Conservation (phyloP, 2,888 invertebrate genomes). For the Nudaria mundana region DNA sequence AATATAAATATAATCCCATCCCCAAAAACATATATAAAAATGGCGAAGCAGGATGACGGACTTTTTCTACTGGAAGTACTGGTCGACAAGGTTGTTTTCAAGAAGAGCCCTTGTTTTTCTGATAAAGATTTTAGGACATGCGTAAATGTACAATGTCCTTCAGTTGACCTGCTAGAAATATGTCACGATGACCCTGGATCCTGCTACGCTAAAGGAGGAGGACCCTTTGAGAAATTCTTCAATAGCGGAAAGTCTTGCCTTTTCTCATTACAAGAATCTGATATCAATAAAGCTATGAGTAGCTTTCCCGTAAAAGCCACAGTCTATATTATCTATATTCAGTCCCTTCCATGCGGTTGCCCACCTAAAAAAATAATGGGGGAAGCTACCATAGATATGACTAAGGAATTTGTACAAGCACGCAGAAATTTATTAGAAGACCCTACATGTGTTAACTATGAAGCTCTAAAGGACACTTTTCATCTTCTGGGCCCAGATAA, state of each 20-base stretch:
- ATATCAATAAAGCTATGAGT: slow-evolving; percentile 74
- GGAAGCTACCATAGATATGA: slow-evolving; percentile 79
- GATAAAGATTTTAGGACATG: slow-evolving; percentile 80
- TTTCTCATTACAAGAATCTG: slow-evolving; percentile 81
- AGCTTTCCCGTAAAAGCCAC: slow-evolving; percentile 80
- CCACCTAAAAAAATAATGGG: slow-evolving; percentile 84
- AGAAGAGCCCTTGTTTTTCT: slow-evolving; percentile 65
- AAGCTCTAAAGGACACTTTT: slow-evolving; percentile 83
- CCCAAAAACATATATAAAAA: slow-evolving; percentile 48
- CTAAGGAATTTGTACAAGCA: slow-evolving; percentile 81
- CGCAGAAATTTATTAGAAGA: slow-evolving; percentile 71
- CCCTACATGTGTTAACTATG: slow-evolving; percentile 71
- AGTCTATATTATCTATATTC: too few relatives aligned
- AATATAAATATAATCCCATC: slow-evolving; percentile 46
- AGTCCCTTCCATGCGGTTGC: slow-evolving; percentile 82
- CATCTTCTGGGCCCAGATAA: slow-evolving; percentile 74
- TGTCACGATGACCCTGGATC: slow-evolving; percentile 81
- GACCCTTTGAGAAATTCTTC: slow-evolving; percentile 69
- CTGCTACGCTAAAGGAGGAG: slow-evolving; percentile 57
- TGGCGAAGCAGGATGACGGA: slow-evolving; percentile 76
- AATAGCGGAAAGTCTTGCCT: slow-evolving; percentile 85
- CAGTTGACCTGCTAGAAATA: slow-evolving; percentile 81
- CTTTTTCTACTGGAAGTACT: slow-evolving; percentile 84
- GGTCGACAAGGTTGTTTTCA: slow-evolving; percentile 75
- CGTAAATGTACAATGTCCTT: slow-evolving; percentile 81